Conservation (phyloP, 1,140 invertebrate species). For the Papilio polytes region DNA sequence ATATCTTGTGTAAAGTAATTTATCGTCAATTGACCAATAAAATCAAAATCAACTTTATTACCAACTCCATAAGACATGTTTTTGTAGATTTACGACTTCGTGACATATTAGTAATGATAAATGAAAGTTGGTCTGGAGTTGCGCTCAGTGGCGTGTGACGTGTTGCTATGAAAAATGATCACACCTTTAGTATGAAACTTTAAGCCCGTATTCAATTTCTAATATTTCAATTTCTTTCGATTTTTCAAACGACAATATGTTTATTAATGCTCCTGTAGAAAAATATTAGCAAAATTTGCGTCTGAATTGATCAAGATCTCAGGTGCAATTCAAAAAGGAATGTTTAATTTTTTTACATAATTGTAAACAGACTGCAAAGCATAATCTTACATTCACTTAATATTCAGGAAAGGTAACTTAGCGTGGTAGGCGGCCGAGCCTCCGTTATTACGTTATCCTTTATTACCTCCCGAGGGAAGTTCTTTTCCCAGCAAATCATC, state of each 20-base stretch:
- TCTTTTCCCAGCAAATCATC: slow-evolving; percentile 5
- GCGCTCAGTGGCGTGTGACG: not conserved
- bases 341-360: not conserved
- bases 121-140: slow-evolving; percentile 16
- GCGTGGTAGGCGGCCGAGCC: not conserved
- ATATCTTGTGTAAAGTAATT: not conserved
- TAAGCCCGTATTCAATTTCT: not conserved
- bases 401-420: slow-evolving; percentile 8
- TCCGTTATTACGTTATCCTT: slow-evolving; percentile 20
- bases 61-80: not conserved
- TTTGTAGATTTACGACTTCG: not conserved
- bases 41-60: not conserved
- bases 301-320: not conserved
- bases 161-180: slow-evolving; percentile 13
- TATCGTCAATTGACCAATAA: not conserved
- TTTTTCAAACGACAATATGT: not conserved
- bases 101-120: slow-evolving; percentile 23
- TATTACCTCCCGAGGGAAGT: slow-evolving; percentile 6
- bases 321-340: not conserved
- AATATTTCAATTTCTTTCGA: not conserved
- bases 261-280: not conserved
- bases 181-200: slow-evolving; percentile 13
- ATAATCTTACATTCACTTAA: slow-evolving; percentile 1
- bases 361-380: not conserved
- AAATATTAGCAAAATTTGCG: slow-evolving; percentile 7